These are phyloP conservation scores for Brachyptera risi DNA, from an alignment of 2,888 invertebrate species.

Conservation along the genomic window DNA sequence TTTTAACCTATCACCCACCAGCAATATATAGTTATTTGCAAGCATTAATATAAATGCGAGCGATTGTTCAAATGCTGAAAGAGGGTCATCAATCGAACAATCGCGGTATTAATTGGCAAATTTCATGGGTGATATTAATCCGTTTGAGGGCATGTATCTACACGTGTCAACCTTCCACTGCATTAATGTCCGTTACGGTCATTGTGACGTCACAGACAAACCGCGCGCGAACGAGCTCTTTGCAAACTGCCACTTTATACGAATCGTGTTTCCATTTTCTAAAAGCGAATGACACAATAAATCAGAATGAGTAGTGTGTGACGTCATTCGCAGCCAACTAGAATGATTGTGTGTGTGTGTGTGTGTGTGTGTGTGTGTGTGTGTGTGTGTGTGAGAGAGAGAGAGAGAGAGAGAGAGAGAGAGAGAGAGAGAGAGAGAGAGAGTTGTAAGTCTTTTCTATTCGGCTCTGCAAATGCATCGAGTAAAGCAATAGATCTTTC, in stretches of 20 bases:
- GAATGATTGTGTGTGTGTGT: background rate
- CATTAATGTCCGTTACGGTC: background rate
- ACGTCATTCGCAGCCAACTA: slow-evolving; percentile 25
- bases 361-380: background rate
- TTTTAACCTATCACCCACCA: too few relatives aligned
- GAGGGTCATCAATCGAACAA: background rate
- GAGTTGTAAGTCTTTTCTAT: too few relatives aligned
- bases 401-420: too few relatives aligned
- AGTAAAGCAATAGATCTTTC: slow-evolving; percentile 16
- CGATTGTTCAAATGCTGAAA: background rate
- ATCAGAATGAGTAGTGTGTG: slow-evolving; percentile 29
- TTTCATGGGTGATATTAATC: slow-evolving; percentile 6
- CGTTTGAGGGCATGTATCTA: background rate
- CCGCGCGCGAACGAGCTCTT: slow-evolving; percentile 20
- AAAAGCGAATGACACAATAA: slow-evolving; percentile 30
- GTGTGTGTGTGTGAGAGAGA: background rate
- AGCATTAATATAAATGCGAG: too few relatives aligned
- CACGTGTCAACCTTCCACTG: background rate
- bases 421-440: too few relatives aligned
- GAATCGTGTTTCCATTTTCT: slow-evolving; percentile 31
- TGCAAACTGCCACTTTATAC: slow-evolving; percentile 31
- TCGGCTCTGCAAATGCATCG: slow-evolving; percentile 9
- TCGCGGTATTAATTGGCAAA: slow-evolving; percentile 11
- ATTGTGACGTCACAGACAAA: slow-evolving; percentile 4
- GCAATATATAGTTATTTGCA: too few relatives aligned